These are phyloP conservation scores for Pachliopta kotzebuea DNA, from an alignment of 2,888 invertebrate species.

Conservation along the genomic window DNA sequence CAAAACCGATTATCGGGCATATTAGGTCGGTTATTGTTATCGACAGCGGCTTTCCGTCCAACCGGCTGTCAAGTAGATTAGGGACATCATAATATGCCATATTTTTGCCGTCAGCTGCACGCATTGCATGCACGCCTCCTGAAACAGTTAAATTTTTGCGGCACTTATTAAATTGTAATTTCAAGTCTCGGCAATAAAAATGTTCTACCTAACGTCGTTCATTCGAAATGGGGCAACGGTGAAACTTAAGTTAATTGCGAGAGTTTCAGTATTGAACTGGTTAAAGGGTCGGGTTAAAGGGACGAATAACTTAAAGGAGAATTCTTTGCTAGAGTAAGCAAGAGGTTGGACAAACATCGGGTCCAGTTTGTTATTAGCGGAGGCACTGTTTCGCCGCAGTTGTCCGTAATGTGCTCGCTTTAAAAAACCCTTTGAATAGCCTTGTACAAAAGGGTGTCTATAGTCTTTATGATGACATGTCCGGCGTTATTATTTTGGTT, in stretches of 20 bases:
- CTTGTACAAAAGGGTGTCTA: slow-evolving; percentile 56
- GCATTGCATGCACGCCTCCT: slow-evolving; percentile 58
- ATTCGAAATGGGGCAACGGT: slow-evolving; percentile 40
- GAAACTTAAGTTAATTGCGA: slow-evolving; percentile 60
- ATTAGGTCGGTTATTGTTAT: slow-evolving; percentile 79
- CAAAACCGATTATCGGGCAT: slow-evolving; percentile 78
- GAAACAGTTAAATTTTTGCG: slow-evolving; percentile 40
- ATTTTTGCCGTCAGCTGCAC: slow-evolving; percentile 78
- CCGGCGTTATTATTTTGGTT: slow-evolving; percentile 24
- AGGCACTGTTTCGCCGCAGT: slow-evolving; percentile 60
- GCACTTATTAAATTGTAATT: slow-evolving; percentile 50
- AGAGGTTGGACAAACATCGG: slow-evolving; percentile 48
- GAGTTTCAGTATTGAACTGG: slow-evolving; percentile 54
- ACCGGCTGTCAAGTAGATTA: slow-evolving; percentile 76
- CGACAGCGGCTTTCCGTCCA: slow-evolving; percentile 67
- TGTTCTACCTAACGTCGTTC: slow-evolving; percentile 33
- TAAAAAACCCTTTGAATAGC: slow-evolving; percentile 50
- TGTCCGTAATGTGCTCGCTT: slow-evolving; percentile 39
- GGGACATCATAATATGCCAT: slow-evolving; percentile 77
- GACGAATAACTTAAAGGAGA: slow-evolving; percentile 64
- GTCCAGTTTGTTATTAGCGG: slow-evolving; percentile 61
- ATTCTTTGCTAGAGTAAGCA: slow-evolving; percentile 58
- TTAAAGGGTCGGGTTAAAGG: slow-evolving; percentile 57
- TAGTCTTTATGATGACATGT: slow-evolving; percentile 36
- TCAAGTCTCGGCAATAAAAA: slow-evolving; percentile 33